phyloP scores from a whole-genome alignment of 1,140 invertebrate species.

The Platyscapa corneri region DNA sequence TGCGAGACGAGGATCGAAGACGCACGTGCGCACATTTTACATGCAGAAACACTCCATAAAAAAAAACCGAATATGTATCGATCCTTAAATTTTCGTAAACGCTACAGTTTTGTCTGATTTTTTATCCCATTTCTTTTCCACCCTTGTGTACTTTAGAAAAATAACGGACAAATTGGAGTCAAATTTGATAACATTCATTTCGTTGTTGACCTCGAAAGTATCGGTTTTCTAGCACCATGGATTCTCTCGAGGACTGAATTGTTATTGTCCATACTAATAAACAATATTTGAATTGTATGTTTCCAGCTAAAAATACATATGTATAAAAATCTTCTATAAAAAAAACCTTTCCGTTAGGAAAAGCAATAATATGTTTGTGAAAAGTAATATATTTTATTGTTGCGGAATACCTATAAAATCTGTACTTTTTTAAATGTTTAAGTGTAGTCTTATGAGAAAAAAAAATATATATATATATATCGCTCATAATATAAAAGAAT shows the following conservation, averaged over 20 bases:
- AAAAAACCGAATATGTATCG: constrained; percentile 15
- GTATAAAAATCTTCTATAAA: neutral
- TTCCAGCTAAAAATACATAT: neutral
- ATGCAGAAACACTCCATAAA: constrained; percentile 17
- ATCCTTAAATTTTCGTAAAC: neutral
- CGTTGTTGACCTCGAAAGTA: neutral
- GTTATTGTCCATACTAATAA: neutral
- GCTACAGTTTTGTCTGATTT: neutral
- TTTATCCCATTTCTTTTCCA: neutral
- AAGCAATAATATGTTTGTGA: too few species aligned
- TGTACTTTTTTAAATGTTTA: neutral
- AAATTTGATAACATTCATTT: constrained; percentile 10
- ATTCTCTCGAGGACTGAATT: neutral
- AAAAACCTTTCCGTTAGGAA: neutral
- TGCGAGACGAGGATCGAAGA: constrained; percentile 3
- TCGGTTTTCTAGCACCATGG: neutral
- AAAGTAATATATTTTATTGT: neutral
- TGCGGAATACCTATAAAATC: neutral
- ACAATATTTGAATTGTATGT: neutral
- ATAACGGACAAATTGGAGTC: constrained; percentile 17
- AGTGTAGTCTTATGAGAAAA: neutral
- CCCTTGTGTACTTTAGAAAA: constrained; percentile 20
- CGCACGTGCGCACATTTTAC: neutral
- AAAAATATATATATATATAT: too few species aligned
- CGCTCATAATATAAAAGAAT: too few species aligned